phyloP scores from a whole-genome alignment of 2,888 invertebrate genomes.

The Caenorhabditis sp. region DNA sequence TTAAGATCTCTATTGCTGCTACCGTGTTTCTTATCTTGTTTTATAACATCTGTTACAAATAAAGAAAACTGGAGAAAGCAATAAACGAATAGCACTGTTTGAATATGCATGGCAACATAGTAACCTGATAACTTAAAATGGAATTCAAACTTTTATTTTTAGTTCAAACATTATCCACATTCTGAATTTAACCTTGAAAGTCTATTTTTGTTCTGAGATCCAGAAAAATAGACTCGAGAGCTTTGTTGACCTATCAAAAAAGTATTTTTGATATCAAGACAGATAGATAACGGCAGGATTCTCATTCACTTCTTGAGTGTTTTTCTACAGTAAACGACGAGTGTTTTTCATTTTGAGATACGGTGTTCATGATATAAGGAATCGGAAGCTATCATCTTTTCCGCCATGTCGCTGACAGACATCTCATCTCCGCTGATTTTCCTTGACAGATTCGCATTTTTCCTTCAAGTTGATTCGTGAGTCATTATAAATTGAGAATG shows the following conservation, averaged over 20 bases:
- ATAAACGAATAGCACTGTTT: neutral
- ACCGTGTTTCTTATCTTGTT: neutral
- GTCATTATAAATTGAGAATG: conserved; percentile 22
- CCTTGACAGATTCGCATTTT: conserved; percentile 30
- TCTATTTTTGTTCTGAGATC: conserved; percentile 1
- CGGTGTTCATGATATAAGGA: conserved; percentile 36
- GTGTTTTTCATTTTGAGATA: conserved; percentile 30
- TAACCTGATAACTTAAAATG: too few species aligned
- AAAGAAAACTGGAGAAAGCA: neutral
- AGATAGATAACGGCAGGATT: conserved; percentile 7
- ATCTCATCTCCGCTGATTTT: conserved; percentile 6
- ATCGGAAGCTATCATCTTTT: conserved; percentile 10
- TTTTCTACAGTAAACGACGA: conserved; percentile 23
- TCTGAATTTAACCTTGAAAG: too few species aligned
- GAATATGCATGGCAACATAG: neutral
- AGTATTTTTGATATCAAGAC: conserved; percentile 43
- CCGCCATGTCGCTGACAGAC: conserved; percentile 31
- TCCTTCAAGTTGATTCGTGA: conserved; percentile 30
- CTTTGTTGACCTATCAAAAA: conserved; percentile 33
- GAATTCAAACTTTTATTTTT: too few species aligned
- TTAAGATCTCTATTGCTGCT: neutral
- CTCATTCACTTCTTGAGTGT: conserved; percentile 26
- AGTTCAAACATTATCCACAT: too few species aligned
- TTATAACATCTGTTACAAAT: conserved; percentile 5
- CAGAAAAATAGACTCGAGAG: conserved; percentile 16